Conservation (phyloP, 2,888 invertebrate genomes). For the Pristionchus japonicus region DNA sequence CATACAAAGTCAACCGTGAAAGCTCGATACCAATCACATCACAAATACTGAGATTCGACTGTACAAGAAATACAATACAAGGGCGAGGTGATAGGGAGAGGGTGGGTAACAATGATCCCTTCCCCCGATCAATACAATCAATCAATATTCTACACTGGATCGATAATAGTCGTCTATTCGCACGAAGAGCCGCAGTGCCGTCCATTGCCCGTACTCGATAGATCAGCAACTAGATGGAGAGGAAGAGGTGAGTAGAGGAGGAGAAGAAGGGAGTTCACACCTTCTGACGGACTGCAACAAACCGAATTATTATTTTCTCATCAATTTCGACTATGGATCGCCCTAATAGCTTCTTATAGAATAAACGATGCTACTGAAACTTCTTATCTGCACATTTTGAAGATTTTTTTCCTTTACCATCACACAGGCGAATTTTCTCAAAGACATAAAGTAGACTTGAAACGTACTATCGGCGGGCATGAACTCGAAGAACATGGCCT, state of each 20-base stretch:
- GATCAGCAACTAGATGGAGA: neutral
- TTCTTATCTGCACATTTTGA: too few species aligned
- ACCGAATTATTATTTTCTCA: neutral
- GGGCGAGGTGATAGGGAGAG: neutral
- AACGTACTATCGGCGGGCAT: conserved; percentile 2
- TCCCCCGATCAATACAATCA: neutral
- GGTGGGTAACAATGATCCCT: neutral
- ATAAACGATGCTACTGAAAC: too few species aligned
- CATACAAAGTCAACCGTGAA: conserved; percentile 25
- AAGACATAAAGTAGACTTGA: neutral
- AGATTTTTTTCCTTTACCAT: too few species aligned
- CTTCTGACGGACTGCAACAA: conserved; percentile 24
- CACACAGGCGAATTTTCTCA: too few species aligned
- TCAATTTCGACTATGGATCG: too few species aligned
- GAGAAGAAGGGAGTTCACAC: neutral
- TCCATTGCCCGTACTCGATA: conserved; percentile 5
- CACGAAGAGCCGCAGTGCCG: conserved; percentile 14
- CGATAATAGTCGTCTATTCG: neutral
- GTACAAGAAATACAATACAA: neutral
- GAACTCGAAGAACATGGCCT: conserved; percentile 18
- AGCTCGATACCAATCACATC: conserved; percentile 37
- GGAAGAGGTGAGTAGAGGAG: neutral
- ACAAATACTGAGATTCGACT: conserved; percentile 41
- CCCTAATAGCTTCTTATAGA: too few species aligned
- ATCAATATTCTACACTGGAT: conserved; percentile 26